Conservation (phyloP, 1,140 invertebrate genomes). For the Chlorops oryzae region DNA sequence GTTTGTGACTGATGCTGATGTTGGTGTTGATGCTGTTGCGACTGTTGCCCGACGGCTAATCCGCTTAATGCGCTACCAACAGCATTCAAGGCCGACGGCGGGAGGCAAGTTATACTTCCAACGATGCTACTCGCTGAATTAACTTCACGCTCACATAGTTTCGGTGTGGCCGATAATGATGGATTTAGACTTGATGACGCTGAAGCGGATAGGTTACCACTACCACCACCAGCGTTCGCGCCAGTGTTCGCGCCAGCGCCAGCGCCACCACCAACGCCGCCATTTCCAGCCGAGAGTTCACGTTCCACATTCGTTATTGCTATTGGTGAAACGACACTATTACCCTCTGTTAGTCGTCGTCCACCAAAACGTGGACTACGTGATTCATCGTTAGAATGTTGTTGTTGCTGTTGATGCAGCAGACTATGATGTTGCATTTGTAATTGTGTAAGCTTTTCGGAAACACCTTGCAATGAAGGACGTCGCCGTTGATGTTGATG, state of each 20-base stretch:
- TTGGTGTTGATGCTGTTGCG: slow-evolving; percentile 19
- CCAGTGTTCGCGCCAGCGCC: slow-evolving; percentile 6
- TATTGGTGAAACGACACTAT: slow-evolving; percentile 26
- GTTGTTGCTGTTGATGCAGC: slow-evolving; percentile 15
- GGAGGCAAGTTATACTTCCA: slow-evolving; percentile 40
- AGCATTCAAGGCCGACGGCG: slow-evolving; percentile 29
- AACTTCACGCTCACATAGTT: slow-evolving; percentile 22
- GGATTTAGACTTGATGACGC: slow-evolving; percentile 40
- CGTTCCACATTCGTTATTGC: neutral
- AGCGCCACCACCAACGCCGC: neutral
- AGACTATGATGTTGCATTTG: slow-evolving; percentile 41
- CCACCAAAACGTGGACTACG: slow-evolving; percentile 16
- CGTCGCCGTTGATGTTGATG: slow-evolving; percentile 19
- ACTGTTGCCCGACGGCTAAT: slow-evolving; percentile 28
- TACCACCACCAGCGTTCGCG: neutral
- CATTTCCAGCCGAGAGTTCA: slow-evolving; percentile 1
- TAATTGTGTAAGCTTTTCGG: slow-evolving; percentile 38
- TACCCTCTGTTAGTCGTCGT: slow-evolving; percentile 27
- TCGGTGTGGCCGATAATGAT: slow-evolving; percentile 30
- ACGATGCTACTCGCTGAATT: slow-evolving; percentile 12
- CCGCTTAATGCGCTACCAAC: slow-evolving; percentile 17
- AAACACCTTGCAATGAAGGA: slow-evolving; percentile 35
- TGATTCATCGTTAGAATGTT: slow-evolving; percentile 10
- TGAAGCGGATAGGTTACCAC: slow-evolving; percentile 16
- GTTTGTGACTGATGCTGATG: slow-evolving; percentile 22